Base-by-base conservation (phyloP, 2,113 vertebrate genomes). In the Tyrannus savana region DNA sequence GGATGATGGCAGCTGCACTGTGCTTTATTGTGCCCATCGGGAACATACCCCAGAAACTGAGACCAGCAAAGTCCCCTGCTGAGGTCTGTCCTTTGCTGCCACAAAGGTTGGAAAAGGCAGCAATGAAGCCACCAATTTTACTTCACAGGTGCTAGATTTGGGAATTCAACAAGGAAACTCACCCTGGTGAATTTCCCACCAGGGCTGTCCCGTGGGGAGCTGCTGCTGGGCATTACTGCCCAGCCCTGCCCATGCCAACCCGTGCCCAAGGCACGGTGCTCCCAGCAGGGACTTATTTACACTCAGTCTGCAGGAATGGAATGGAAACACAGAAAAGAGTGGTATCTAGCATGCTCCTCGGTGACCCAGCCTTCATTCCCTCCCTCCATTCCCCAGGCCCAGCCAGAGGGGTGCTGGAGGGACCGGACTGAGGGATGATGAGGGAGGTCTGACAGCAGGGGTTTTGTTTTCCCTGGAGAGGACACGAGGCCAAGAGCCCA, bases 321-420 rank as follows among this genome's bases (percentile, higher is more conserved):
- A 58, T 14, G 33, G 33, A 58, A n/a, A 58, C 33, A 42, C 2
- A 7, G 0, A 42, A 27, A 46, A 24, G 47, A 46, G 39, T 7
- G 18, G 4, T 6, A 78, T 62, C 52, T 73, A 81, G 37, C 16
- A 3, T 15, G 1, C 12, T 8, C 37, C 16, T n/a, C 60, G 28
- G 25, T 21, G 91, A 84, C 6, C 2, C 22, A 46, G 22, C 3
- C 0, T 46, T 46, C 19, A 46, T 21, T 21, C 44, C 21, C 52
- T 81, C 68, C 6, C 11, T 46, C 31, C 52, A 1, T 5, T 50
- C n/a, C 71, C 39, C 73, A 41, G 19, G 19, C 3, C 0, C 59
- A 56, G 82, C 64, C 46, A 24, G 39, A 5, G 0, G 0, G 1
- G 64, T 12, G 27, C 0, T 3, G 15, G 23, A 12, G 12, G 5